Evolutionary conservation across 2,797 vertebrate genomes (phyloP), one percentile per base, ranked within the genome.

Genomic region (Poecilia picta): DNA sequence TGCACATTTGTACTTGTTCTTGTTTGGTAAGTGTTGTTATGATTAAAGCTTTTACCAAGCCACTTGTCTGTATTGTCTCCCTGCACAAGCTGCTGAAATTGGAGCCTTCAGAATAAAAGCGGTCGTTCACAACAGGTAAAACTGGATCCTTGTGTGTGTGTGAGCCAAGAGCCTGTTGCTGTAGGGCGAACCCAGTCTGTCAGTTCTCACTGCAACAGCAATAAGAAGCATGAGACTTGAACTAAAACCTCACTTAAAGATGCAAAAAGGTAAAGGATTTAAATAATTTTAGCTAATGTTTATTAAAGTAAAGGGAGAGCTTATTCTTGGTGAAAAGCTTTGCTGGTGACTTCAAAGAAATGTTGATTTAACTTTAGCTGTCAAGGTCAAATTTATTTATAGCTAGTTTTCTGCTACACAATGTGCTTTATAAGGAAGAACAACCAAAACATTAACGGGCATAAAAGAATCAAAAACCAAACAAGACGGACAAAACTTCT

Each of bases 21-120:
- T 82, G 89, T 90, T 72, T 57, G 83, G 85, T 77, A 74, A 89
- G 87, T 90, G 89, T 89, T 93, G 89, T 85, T 85, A 87, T 80
- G 68, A 95, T 90, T 94, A 91, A 95, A 94, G 80, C 49, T 88
- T 91, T 86, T 93, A 88, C 93, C 77, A 82, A 85, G 85, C 51
- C 74, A 73, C 7, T 74, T 73, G 74, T 81, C 45, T 87, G 87
- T 79, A 84, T 89, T 88, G 25, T 74, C 11, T 8, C 11, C 28
- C 2, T n/a, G 28, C 33, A 36, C 25, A 46, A 78, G 13, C 25
- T 46, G 75, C 71, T 84, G 75, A 85, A 82, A 82, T 81, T 33
- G 13, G 62, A 73, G 57, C 75, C 3, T 4, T 49, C 31, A 73
- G 49, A 88, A 74, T 36, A 23, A 64, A 15, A 12, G 45, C 25